Conservation (phyloP, 1,140 invertebrate species). For the Sinonovacula constricta region DNA sequence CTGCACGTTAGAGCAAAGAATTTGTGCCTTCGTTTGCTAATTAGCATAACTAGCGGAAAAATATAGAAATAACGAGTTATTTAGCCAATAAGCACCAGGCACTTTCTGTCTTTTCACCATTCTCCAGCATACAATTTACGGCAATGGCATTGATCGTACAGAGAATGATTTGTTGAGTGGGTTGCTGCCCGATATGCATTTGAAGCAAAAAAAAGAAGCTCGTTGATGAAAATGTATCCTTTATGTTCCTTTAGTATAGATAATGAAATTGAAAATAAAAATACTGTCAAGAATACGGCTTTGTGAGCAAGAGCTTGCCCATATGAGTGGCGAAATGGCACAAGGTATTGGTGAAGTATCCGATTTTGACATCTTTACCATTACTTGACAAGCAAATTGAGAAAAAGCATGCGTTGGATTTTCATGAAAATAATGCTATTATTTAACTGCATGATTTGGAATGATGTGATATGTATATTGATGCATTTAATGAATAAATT, state of each 20-base stretch:
- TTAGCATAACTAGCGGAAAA: no score
- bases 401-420: no score
- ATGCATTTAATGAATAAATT: conserved; percentile 18
- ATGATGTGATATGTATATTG: conserved; percentile 34
- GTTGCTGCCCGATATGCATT: conserved; percentile 28
- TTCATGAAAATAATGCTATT: background rate
- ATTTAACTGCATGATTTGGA: conserved; percentile 27
- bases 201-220: conserved; percentile 26
- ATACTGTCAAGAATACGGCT: conserved; percentile 41
- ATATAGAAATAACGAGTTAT: no score
- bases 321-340: conserved; percentile 4
- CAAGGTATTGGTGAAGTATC: no score
- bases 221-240: conserved; percentile 30
- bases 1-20: no score
- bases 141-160: background rate
- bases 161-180: conserved; percentile 10
- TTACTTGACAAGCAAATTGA: no score
- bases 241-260: conserved; percentile 20
- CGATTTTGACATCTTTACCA: no score
- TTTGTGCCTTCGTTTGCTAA: no score
- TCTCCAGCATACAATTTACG: conserved; percentile 19
- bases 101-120: conserved; percentile 3
- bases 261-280: conserved; percentile 48
- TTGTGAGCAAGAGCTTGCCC: conserved; percentile 21
- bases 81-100: conserved; percentile 14